phyloP scores from a whole-genome alignment of 2,113 vertebrate genomes.

The Corythoichthys intestinalis region DNA sequence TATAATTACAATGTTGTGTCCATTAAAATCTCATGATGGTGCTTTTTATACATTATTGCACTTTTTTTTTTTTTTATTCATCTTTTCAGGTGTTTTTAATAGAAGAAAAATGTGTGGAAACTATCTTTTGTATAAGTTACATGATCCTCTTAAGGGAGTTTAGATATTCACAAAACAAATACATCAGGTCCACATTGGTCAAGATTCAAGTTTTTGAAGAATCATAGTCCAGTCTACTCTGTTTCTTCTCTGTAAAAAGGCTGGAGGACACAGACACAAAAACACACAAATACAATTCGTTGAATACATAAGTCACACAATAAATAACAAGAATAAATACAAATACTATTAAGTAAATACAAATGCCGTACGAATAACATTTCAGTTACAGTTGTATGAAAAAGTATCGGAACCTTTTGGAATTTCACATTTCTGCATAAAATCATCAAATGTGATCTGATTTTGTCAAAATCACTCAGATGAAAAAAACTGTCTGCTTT shows the following conservation, averaged over 20 bases:
- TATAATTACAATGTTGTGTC: slow-evolving; percentile 33
- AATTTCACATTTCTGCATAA: too few species aligned
- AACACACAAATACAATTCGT: not conserved
- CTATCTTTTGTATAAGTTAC: not conserved
- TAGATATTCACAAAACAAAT: not conserved
- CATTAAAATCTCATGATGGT: slow-evolving; percentile 46
- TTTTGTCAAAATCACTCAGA: too few species aligned
- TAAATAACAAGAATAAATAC: too few species aligned
- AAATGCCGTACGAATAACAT: not conserved
- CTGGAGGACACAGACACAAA: not conserved
- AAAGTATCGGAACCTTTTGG: too few species aligned
- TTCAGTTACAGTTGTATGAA: not conserved
- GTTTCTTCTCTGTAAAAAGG: not conserved
- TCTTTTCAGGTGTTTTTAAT: not conserved
- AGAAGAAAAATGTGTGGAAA: not conserved
- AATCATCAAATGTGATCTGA: too few species aligned
- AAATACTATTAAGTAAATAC: not conserved
- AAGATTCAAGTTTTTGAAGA: not conserved
- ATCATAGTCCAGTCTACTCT: not conserved
- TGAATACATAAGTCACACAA: not conserved
- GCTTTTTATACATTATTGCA: slow-evolving; percentile 49
- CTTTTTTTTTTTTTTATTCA: not conserved
- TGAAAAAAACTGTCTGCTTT: too few species aligned
- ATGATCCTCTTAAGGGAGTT: not conserved
- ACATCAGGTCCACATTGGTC: not conserved